Percentiles rank a stretch among this genome's conserved stretches.
Conservation (phyloP, 1,140 invertebrate genomes). For the Scaptomyza hsui region DNA sequence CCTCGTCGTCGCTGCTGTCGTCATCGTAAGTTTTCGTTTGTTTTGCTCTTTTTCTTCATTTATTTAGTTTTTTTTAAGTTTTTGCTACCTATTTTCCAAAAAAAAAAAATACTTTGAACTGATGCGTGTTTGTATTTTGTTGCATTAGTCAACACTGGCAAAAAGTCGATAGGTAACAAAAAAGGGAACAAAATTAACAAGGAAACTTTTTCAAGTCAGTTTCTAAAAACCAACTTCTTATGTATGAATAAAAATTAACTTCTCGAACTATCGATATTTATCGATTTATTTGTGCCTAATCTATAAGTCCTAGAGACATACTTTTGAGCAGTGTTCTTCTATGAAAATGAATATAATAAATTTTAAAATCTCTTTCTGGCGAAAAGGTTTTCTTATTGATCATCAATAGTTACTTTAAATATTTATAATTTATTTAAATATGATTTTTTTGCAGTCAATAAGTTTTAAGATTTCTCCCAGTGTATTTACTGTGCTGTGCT, state of each 20-base stretch:
- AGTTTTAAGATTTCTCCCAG: slow-evolving; percentile 26
- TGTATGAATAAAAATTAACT: too few species aligned
- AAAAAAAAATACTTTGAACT: slow-evolving; percentile 1
- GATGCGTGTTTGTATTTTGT: slow-evolving; percentile 1
- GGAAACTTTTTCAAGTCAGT: too few species aligned
- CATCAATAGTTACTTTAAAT: too few species aligned
- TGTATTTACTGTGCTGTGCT: slow-evolving; percentile 39
- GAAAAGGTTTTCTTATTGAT: too few species aligned
- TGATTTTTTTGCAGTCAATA: neutral
- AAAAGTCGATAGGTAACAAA: neutral
- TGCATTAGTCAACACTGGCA: slow-evolving; percentile 13
- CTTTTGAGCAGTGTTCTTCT: too few species aligned
- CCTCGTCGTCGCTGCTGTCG: slow-evolving; percentile 49
- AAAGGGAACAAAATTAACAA: neutral
- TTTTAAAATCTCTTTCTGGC: too few species aligned
- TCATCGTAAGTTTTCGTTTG: slow-evolving; percentile 59
- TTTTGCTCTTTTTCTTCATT: slow-evolving; percentile 19
- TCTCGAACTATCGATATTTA: too few species aligned
- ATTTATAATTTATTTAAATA: too few species aligned
- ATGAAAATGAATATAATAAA: too few species aligned
- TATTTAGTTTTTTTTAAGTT: neutral
- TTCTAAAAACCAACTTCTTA: too few species aligned
- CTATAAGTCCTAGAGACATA: too few species aligned
- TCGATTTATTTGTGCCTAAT: too few species aligned
- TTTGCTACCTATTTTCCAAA: slow-evolving; percentile 8